Percentiles rank a stretch among this genome's conserved stretches.
phyloP scores from a whole-genome alignment of 2,113 vertebrate species.

The Xenopus laevis region DNA sequence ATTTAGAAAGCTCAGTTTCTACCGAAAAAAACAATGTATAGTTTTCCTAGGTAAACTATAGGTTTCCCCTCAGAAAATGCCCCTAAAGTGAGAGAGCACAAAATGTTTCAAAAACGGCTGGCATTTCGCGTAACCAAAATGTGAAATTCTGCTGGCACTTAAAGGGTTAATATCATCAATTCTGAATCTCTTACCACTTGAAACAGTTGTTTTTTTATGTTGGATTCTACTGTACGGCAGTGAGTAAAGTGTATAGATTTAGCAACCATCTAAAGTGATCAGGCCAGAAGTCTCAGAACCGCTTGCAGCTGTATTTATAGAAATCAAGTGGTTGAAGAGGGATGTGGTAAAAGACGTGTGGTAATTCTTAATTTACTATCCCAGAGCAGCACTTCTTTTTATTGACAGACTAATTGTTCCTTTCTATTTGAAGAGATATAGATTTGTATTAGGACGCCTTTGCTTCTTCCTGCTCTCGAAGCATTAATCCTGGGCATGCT shows the following conservation, averaged over 20 bases:
- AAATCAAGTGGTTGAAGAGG: slow-evolving; percentile 1
- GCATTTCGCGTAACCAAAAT: no score
- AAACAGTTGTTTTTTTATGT: neutral
- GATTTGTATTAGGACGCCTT: slow-evolving; percentile 4
- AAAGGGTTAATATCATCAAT: no score
- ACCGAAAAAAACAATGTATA: no score
- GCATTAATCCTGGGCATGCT: slow-evolving; percentile 4
- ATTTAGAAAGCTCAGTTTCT: no score
- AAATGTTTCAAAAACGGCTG: no score
- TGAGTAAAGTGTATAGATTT: neutral
- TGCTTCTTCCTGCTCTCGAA: slow-evolving; percentile 4
- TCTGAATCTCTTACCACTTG: no score
- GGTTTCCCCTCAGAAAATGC: no score
- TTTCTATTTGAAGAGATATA: slow-evolving; percentile 26
- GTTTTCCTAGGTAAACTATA: no score
- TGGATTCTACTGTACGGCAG: neutral
- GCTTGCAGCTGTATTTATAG: slow-evolving; percentile 10
- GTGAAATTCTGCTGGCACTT: no score
- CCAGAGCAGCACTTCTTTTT: slow-evolving; percentile 11
- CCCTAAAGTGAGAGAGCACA: no score
- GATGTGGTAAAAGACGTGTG: slow-evolving; percentile 7
- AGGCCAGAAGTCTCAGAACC: neutral
- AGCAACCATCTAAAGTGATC: neutral
- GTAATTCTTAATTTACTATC: slow-evolving; percentile 18
- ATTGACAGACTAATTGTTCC: slow-evolving; percentile 25